Percentiles rank a stretch among this genome's conserved stretches.
Conservation (phyloP, 64 coral and sea anemone species). For the Stylophora pistillata region DNA sequence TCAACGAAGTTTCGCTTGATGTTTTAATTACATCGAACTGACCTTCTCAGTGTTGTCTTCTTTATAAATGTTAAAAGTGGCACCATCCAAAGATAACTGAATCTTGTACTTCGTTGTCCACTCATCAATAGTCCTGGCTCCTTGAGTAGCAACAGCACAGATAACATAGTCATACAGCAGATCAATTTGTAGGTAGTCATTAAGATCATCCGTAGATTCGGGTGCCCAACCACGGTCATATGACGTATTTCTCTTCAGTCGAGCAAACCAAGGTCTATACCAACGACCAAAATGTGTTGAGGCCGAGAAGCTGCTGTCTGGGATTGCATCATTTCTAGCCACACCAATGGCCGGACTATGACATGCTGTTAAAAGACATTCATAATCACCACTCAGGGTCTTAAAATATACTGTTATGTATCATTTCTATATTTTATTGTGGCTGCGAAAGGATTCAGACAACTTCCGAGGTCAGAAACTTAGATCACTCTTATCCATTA, state of each 20-base stretch:
- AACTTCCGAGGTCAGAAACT: too few relatives aligned
- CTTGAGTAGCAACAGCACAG: slow-evolving; percentile 50
- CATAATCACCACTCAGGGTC: too few relatives aligned
- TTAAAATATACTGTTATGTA: too few relatives aligned
- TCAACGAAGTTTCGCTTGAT: too few relatives aligned
- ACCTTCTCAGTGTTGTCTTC: background rate
- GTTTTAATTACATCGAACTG: background rate
- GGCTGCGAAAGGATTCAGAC: too few relatives aligned
- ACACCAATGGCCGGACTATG: background rate
- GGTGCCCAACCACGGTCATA: slow-evolving; percentile 1
- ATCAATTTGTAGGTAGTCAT: slow-evolving; percentile 43
- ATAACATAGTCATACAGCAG: background rate
- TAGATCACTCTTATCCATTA: too few relatives aligned
- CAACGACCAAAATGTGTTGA: background rate
- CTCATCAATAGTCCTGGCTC: background rate
- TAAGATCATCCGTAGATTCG: background rate
- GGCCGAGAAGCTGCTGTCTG: background rate
- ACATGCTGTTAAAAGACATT: background rate
- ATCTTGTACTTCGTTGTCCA: slow-evolving; percentile 6
- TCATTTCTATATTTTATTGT: too few relatives aligned
- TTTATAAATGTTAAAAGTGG: background rate
- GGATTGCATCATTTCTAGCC: background rate
- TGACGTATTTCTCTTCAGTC: background rate
- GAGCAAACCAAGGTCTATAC: background rate
- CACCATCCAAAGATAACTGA: background rate